Percentiles rank a stretch among this genome's conserved stretches.
These are phyloP conservation scores for Tenthredo distinguenda DNA, from an alignment of 2,888 invertebrate species.

Conservation along the genomic window DNA sequence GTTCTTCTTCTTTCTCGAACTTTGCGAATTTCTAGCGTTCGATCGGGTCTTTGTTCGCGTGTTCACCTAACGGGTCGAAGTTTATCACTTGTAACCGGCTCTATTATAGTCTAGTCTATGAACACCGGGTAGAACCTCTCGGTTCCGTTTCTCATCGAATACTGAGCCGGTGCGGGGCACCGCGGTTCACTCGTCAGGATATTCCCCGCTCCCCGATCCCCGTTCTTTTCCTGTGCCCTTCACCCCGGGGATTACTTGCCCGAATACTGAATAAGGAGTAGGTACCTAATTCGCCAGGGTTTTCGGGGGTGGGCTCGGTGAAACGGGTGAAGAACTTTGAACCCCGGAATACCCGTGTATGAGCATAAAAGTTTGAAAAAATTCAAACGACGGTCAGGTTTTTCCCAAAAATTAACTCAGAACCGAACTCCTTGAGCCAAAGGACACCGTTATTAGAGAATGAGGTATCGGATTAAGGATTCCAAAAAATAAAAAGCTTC, in stretches of 20 bases:
- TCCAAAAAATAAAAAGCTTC: too few species aligned
- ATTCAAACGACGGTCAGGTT: not conserved
- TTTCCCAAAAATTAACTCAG: not conserved
- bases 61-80: slow-evolving; percentile 5
- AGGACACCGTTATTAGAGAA: not conserved
- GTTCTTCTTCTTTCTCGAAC: not conserved
- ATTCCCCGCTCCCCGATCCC: slow-evolving; percentile 28
- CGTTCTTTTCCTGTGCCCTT: slow-evolving; percentile 14
- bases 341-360: not conserved
- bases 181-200: slow-evolving; percentile 44
- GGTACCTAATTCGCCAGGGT: not conserved
- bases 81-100: slow-evolving; percentile 9
- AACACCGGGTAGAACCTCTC: slow-evolving; percentile 51
- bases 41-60: slow-evolving; percentile 14
- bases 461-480: not conserved
- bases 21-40: not conserved
- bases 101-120: not conserved
- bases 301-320: not conserved
- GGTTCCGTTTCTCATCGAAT: slow-evolving; percentile 57
- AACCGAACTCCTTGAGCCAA: not conserved
- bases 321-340: not conserved
- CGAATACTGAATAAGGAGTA: slow-evolving; percentile 9
- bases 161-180: slow-evolving; percentile 55
- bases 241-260: slow-evolving; percentile 22
- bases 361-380: not conserved